Conservation (phyloP, 2,113 vertebrate species). For the Tupaia tana region DNA sequence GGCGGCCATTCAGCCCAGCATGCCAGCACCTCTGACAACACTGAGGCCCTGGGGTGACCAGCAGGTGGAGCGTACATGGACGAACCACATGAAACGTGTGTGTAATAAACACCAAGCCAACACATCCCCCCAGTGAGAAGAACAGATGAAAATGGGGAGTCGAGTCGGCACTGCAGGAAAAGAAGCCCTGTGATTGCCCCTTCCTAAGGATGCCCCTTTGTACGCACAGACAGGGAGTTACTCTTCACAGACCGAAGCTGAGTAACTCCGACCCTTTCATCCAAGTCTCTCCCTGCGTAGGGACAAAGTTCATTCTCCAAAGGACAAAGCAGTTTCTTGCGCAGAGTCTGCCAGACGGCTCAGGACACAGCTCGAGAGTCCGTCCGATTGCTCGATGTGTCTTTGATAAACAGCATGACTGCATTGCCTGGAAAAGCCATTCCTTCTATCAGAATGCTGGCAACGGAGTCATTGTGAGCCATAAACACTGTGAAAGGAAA, state of each 20-base stretch:
- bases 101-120: background rate
- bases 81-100: background rate
- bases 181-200: background rate
- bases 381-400: background rate
- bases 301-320: constrained; percentile 38
- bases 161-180: background rate
- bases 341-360: constrained; percentile 39
- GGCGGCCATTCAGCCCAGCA: background rate
- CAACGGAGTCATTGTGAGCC: constrained; percentile 51
- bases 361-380: constrained; percentile 21
- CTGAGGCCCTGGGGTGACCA: background rate
- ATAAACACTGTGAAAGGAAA: constrained; percentile 68
- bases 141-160: constrained; percentile 17
- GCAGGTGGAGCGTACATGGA: constrained; percentile 9
- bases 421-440: constrained; percentile 64
- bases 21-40: background rate
- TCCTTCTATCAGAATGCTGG: constrained; percentile 60
- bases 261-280: constrained; percentile 14
- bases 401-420: constrained; percentile 60
- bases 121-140: background rate
- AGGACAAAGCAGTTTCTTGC: constrained; percentile 33
- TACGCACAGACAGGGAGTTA: background rate
- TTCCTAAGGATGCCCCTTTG: background rate
- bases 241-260: background rate
- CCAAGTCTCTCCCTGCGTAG: background rate